These are phyloP conservation scores for Pelvicachromis taeniatus DNA, from an alignment of 2,113 vertebrate genomes.

Conservation along the genomic window DNA sequence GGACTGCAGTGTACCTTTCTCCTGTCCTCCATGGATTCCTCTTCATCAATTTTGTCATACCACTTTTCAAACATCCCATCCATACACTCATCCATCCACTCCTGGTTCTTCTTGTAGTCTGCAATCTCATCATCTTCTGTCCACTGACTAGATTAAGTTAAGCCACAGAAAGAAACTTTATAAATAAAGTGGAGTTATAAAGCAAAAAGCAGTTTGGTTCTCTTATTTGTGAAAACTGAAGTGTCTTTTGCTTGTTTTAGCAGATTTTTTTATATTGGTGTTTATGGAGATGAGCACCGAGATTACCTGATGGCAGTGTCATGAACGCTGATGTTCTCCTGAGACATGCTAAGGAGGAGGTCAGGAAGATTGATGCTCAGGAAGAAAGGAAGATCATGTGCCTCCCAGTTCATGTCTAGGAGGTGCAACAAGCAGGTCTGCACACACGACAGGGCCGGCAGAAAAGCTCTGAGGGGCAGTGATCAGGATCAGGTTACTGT, in stretches of 20 bases:
- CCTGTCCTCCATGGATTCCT: slow-evolving; percentile 84
- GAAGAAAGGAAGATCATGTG: slow-evolving; percentile 87
- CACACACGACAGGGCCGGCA: slow-evolving; percentile 90
- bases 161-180: neutral
- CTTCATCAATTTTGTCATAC: slow-evolving; percentile 94
- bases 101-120: slow-evolving; percentile 92
- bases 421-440: slow-evolving; percentile 92
- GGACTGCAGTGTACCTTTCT: slow-evolving; percentile 81
- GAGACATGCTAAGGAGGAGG: slow-evolving; percentile 87
- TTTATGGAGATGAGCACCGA: neutral
- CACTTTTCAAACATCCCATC: slow-evolving; percentile 95
- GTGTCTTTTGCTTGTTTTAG: neutral
- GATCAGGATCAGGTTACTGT: neutral
- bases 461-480: slow-evolving; percentile 74
- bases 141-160: slow-evolving; percentile 80
- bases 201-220: neutral
- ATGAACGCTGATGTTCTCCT: slow-evolving; percentile 93
- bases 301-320: slow-evolving; percentile 89
- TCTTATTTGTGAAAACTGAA: neutral
- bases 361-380: slow-evolving; percentile 85
- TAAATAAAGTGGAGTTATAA: neutral
- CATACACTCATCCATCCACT: slow-evolving; percentile 98
- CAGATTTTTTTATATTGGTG: neutral
- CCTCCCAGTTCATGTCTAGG: slow-evolving; percentile 93
- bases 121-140: slow-evolving; percentile 94